Percentiles rank a stretch among this genome's conserved stretches.
Conservation (phyloP, 1,140 invertebrate genomes). For the Asbolus verrucosus region DNA sequence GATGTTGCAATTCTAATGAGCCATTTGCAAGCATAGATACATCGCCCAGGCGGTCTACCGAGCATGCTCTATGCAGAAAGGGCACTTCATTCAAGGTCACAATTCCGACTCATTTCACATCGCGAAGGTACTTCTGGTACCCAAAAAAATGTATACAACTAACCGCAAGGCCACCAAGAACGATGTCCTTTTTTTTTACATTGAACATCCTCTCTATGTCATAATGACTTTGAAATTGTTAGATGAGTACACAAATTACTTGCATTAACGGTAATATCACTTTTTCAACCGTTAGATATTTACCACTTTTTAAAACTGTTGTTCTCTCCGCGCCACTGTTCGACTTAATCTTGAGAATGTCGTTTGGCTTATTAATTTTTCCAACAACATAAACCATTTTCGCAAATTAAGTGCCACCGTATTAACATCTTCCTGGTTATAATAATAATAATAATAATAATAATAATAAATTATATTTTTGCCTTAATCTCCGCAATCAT, state of each 20-base stretch:
- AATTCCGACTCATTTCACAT: slow-evolving; percentile 26
- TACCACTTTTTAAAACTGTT: background rate
- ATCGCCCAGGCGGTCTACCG: slow-evolving; percentile 34
- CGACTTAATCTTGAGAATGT: no score
- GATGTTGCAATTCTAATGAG: slow-evolving; percentile 45
- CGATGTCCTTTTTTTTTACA: slow-evolving; percentile 7
- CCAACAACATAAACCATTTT: no score
- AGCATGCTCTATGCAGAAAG: slow-evolving; percentile 37
- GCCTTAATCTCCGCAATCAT: no score
- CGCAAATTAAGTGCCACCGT: no score
- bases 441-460: no score
- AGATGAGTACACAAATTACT: slow-evolving; percentile 39
- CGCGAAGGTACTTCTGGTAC: slow-evolving; percentile 6
- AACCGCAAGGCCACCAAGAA: slow-evolving; percentile 10
- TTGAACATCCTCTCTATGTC: slow-evolving; percentile 14
- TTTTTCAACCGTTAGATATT: slow-evolving; percentile 22
- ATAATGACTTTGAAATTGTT: slow-evolving; percentile 43
- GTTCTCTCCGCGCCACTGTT: no score
- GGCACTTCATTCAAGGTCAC: slow-evolving; percentile 30
- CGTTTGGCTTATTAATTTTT: no score
- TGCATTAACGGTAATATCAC: slow-evolving; percentile 34
- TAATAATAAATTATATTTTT: no score
- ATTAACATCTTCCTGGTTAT: no score
- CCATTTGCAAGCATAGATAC: slow-evolving; percentile 43
- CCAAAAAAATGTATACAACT: slow-evolving; percentile 7